Percentiles rank a stretch among this genome's conserved stretches.
Conservation (phyloP, 2,113 vertebrate species). For the Ammospiza caudacuta region DNA sequence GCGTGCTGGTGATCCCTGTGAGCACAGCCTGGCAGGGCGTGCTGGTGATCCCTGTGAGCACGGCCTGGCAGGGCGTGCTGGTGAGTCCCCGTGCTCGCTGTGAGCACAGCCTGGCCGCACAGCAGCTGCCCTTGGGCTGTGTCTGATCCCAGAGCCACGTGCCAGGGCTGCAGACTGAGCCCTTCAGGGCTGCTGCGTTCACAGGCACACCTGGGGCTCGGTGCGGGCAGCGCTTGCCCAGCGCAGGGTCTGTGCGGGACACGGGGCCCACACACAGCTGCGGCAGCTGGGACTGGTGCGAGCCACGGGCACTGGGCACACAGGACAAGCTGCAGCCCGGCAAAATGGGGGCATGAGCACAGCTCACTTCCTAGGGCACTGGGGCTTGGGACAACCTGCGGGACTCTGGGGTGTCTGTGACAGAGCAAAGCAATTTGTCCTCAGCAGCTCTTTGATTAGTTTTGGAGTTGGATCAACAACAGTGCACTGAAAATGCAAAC, state of each 20-base stretch:
- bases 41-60: too few relatives aligned
- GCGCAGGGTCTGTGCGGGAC: not conserved
- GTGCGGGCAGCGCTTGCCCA: fast-evolving
- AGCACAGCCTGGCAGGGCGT: too few relatives aligned
- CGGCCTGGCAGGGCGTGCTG: too few relatives aligned
- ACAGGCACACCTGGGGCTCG: too few relatives aligned
- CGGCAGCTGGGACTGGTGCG: not conserved
- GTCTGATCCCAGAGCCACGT: fast-evolving
- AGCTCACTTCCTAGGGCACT: not conserved
- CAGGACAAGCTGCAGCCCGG: not conserved
- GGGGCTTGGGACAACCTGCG: too few relatives aligned
- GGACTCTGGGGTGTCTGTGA: fast-evolving
- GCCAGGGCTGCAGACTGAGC: not conserved
- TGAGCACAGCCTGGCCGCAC: not conserved
- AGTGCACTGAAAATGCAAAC: not conserved
- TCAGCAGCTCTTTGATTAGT: not conserved
- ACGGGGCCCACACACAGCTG: fast-evolving
- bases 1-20: too few relatives aligned
- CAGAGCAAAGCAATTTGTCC: not conserved
- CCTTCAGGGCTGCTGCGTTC: not conserved
- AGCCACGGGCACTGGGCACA: not conserved
- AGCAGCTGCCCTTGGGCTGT: fast-evolving
- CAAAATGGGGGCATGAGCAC: fast-evolving
- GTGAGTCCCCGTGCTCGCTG: too few relatives aligned
- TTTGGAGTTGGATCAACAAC: not conserved